A percentile compares a stretch with the other conserved stretches of the same genome.
phyloP scores from a whole-genome alignment of 2,797 vertebrate species.

The Onychomys torridus region DNA sequence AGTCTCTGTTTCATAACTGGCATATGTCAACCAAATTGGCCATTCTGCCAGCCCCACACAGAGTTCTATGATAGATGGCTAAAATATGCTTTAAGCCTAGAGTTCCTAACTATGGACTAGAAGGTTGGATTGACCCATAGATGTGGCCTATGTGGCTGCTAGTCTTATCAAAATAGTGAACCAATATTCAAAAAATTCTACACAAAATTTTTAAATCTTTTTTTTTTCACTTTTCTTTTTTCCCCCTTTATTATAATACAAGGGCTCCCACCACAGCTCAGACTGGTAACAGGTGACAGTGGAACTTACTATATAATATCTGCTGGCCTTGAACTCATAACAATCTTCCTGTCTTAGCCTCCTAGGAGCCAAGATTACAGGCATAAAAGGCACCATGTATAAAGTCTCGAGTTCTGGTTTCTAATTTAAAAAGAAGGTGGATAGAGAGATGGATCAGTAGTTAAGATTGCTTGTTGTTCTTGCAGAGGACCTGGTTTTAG shows the following conservation, averaged over 20 bases:
- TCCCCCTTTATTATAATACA: not conserved
- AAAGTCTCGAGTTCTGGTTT: constrained; percentile 31
- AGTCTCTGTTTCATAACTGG: not conserved
- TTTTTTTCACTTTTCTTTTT: not conserved
- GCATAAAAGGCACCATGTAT: not conserved
- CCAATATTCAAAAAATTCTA: not conserved
- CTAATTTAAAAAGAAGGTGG: not conserved
- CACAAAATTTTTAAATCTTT: not conserved
- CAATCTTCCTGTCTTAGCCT: not conserved
- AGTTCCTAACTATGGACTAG: not conserved
- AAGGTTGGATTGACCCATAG: not conserved
- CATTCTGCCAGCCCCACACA: not conserved
- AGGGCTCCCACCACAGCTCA: not conserved
- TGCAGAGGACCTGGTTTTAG: not conserved
- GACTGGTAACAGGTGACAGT: not conserved
- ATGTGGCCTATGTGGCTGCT: not conserved
- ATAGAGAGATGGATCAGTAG: not conserved
- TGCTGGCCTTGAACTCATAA: not conserved
- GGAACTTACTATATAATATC: not conserved
- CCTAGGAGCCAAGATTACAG: too few relatives aligned
- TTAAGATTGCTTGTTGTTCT: too few relatives aligned
- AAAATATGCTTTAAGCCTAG: not conserved
- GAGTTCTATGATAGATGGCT: not conserved
- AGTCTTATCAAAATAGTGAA: not conserved
- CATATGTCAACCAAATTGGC: not conserved